Evolutionary conservation across 37 sponge, comb jelly and placozoan genomes (phyloP).

Genomic region (Beroe ovata): DNA sequence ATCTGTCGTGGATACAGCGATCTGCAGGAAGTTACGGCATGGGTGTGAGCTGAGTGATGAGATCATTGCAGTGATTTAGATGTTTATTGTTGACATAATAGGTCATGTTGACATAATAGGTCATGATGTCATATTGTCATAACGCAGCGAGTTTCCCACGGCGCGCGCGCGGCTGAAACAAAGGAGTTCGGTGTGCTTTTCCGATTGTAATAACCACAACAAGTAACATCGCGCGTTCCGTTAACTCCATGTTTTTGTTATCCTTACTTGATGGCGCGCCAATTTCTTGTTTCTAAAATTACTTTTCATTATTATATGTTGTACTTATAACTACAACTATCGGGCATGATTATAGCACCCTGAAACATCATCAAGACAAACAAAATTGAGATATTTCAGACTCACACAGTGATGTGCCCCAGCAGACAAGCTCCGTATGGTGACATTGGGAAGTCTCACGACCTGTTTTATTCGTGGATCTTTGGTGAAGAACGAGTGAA

Average conservation of each 20-base stretch:
- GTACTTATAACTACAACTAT: neutral
- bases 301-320: too few relatives aligned
- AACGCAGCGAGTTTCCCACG: too few relatives aligned
- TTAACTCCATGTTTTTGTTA: too few relatives aligned
- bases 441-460: neutral
- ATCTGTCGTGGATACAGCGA: neutral
- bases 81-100: neutral
- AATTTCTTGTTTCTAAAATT: too few relatives aligned
- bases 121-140: too few relatives aligned
- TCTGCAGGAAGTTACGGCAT: neutral
- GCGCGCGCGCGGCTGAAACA: too few relatives aligned
- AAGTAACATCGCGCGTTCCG: neutral
- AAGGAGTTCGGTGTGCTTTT: neutral
- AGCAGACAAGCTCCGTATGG: neutral
- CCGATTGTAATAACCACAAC: neutral
- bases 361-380: too few relatives aligned
- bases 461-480: constrained; percentile 3
- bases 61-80: neutral
- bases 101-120: neutral
- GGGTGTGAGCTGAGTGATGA: too few relatives aligned
- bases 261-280: too few relatives aligned
- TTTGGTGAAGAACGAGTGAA: constrained; percentile 42
- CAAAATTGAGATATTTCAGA: too few relatives aligned
- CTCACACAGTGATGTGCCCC: constrained; percentile 39
- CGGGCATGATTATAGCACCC: neutral